These are phyloP conservation scores for Macrosiphum euphorbiae DNA, from an alignment of 2,888 invertebrate species.

Conservation along the genomic window DNA sequence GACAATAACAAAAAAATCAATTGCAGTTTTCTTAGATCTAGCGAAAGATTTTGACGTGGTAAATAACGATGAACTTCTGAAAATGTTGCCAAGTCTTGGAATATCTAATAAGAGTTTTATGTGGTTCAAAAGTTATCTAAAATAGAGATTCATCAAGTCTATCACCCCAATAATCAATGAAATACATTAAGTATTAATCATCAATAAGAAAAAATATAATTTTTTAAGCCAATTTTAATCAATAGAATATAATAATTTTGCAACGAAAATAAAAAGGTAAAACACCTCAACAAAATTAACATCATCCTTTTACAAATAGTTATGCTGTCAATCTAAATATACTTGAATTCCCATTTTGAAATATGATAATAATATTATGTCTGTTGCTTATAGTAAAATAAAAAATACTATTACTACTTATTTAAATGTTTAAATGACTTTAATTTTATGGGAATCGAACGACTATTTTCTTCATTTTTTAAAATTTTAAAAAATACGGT, in stretches of 20 bases:
- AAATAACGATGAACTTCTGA: no score
- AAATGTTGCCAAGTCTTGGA: no score
- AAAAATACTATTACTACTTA: constrained; percentile 54
- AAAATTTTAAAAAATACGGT: constrained; percentile 36
- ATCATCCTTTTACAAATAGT: constrained; percentile 51
- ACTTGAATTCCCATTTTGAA: constrained; percentile 39
- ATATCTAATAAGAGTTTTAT: no score
- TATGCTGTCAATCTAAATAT: constrained; percentile 26
- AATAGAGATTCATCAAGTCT: background rate
- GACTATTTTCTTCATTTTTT: constrained; percentile 42
- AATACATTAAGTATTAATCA: background rate
- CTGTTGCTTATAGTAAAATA: constrained; percentile 39
- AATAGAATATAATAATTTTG: constrained; percentile 63
- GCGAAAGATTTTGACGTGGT: no score
- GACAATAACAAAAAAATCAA: no score
- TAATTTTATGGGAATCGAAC: constrained; percentile 33
- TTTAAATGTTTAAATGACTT: constrained; percentile 36
- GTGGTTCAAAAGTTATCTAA: no score
- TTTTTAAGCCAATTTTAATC: constrained; percentile 57
- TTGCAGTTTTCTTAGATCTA: no score
- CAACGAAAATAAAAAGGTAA: constrained; percentile 55
- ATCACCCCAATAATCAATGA: background rate
- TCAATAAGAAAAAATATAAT: constrained; percentile 11
- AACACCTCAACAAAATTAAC: constrained; percentile 53
- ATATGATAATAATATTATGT: constrained; percentile 33